Evolutionary conservation across 2,113 vertebrate genomes (phyloP).

Genomic region (Entelurus aequoreus): DNA sequence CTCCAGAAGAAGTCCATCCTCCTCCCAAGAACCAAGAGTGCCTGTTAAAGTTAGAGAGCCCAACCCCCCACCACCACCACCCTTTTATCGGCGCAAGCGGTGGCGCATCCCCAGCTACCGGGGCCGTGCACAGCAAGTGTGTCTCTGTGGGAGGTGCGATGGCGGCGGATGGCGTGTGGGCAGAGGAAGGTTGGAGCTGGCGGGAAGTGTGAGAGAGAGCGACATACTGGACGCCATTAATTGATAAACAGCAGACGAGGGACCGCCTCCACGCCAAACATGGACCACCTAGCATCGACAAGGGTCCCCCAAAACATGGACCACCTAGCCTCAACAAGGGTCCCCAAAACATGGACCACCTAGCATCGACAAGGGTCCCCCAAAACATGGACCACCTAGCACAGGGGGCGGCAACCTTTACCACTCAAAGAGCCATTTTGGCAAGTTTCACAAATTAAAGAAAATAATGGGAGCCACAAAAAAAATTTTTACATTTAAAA

Average conservation of each 20-base stretch:
- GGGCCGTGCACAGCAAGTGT: constrained; percentile 63
- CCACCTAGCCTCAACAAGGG: too few relatives aligned
- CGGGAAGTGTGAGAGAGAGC: constrained; percentile 65
- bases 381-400: too few relatives aligned
- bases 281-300: too few relatives aligned
- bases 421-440: too few relatives aligned
- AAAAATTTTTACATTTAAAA: too few relatives aligned
- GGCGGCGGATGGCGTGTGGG: constrained; percentile 69
- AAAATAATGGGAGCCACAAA: too few relatives aligned
- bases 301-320: too few relatives aligned
- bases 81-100: constrained; percentile 63
- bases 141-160: constrained; percentile 70
- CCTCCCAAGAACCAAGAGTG: constrained; percentile 38
- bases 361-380: too few relatives aligned
- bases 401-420: too few relatives aligned
- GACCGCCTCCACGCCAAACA: background rate
- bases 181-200: constrained; percentile 66
- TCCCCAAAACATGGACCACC: too few relatives aligned
- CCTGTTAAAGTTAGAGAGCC: constrained; percentile 51
- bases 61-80: background rate
- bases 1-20: too few relatives aligned
- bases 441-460: too few relatives aligned
- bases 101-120: constrained; percentile 60
- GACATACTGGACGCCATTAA: constrained; percentile 63
- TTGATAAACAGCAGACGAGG: constrained; percentile 60